Evolutionary conservation across 2,888 invertebrate species (phyloP).

Genomic region (Atethmia centrago): DNA sequence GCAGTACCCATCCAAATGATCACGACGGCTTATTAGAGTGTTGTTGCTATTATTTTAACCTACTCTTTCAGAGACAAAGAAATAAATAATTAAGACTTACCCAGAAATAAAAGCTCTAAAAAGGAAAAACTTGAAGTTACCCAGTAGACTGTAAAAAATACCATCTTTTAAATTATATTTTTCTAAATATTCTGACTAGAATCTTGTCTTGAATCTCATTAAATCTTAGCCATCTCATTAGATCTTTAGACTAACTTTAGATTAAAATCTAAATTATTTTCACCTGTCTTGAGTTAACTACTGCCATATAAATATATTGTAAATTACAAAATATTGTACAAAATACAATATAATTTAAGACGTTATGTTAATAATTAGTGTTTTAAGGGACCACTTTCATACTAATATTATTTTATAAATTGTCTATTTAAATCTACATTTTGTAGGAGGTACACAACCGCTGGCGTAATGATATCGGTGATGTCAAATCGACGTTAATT

Average conservation of each 20-base stretch:
- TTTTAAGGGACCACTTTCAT: slow-evolving; percentile 44
- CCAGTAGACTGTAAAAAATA: slow-evolving; percentile 27
- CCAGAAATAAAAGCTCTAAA: neutral
- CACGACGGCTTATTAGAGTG: neutral
- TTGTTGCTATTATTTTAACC: neutral
- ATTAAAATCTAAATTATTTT: slow-evolving; percentile 60
- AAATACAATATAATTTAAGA: slow-evolving; percentile 68
- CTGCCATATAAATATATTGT: slow-evolving; percentile 76
- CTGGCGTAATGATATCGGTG: slow-evolving; percentile 3
- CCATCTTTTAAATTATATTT: slow-evolving; percentile 1
- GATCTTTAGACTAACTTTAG: slow-evolving; percentile 57
- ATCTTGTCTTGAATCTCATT: slow-evolving; percentile 69
- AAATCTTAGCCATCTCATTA: slow-evolving; percentile 79
- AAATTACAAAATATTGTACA: slow-evolving; percentile 75
- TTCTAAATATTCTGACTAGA: slow-evolving; percentile 19
- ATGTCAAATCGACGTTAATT: neutral
- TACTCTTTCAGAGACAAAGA: neutral
- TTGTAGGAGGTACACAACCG: slow-evolving; percentile 13
- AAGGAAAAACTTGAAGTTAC: slow-evolving; percentile 17
- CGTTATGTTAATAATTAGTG: slow-evolving; percentile 39
- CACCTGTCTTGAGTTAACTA: slow-evolving; percentile 50
- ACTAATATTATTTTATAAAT: slow-evolving; percentile 15
- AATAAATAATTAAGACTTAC: neutral
- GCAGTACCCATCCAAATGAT: neutral
- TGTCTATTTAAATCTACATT: slow-evolving; percentile 1